Conservation (phyloP, 1,140 invertebrate species). For the Cotesia typhae region DNA sequence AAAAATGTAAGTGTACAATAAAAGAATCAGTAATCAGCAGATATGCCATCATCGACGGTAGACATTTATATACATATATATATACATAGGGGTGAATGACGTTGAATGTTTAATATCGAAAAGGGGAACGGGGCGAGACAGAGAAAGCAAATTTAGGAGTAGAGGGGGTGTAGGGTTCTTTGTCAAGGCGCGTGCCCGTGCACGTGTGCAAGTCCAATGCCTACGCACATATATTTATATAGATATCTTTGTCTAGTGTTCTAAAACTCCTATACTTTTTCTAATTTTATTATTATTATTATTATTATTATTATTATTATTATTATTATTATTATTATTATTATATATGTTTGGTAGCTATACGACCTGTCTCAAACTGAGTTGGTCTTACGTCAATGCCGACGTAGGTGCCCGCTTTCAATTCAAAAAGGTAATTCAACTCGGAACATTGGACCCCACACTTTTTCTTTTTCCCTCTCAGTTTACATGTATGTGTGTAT, state of each 20-base stretch:
- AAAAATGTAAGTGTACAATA: no score
- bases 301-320: no score
- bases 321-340: no score
- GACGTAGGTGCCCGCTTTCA: slow-evolving; percentile 21
- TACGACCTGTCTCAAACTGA: background rate
- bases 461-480: background rate
- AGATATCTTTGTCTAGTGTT: background rate
- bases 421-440: slow-evolving; percentile 28
- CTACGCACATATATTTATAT: slow-evolving; percentile 39
- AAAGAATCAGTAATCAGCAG: no score
- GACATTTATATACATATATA: no score
- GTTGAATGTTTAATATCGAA: slow-evolving; percentile 5
- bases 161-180: slow-evolving; percentile 49
- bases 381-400: background rate
- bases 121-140: slow-evolving; percentile 28
- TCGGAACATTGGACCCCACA: background rate
- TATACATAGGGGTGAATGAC: no score
- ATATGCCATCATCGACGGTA: no score
- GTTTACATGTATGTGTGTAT: background rate
- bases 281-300: no score
- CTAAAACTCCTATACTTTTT: background rate
- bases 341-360: background rate
- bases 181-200: slow-evolving; percentile 59
- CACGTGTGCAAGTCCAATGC: slow-evolving; percentile 59
- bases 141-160: background rate